Evolutionary conservation across 2,888 invertebrate genomes (phyloP).

Genomic region (Actias luna): DNA sequence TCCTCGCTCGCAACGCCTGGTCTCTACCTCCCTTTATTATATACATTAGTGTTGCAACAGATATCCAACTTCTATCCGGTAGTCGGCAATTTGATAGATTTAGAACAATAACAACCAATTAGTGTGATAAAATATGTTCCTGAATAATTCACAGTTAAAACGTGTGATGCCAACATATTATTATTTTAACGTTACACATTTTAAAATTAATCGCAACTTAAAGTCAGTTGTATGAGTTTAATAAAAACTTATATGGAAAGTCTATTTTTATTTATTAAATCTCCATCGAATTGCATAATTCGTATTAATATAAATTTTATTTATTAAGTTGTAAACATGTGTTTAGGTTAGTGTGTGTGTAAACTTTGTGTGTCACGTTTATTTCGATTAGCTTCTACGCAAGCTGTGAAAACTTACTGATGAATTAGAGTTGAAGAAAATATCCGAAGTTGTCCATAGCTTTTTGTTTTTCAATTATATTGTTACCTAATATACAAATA

Average conservation of each 20-base stretch:
- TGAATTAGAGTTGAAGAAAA: neutral
- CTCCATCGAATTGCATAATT: neutral
- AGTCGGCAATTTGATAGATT: conserved; percentile 15
- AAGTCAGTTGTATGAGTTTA: too few relatives aligned
- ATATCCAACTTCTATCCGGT: conserved; percentile 20
- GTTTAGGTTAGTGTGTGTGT: too few relatives aligned
- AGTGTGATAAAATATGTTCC: neutral
- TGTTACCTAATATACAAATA: too few relatives aligned
- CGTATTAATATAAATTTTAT: neutral
- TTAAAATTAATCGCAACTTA: neutral
- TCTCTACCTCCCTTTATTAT: conserved; percentile 62
- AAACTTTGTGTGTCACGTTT: neutral
- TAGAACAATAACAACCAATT: neutral
- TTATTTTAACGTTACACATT: conserved; percentile 9
- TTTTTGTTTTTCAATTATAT: neutral
- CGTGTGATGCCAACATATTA: too few relatives aligned
- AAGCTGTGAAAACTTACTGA: neutral
- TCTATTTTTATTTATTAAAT: too few relatives aligned
- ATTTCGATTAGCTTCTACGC: neutral
- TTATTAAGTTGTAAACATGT: neutral
- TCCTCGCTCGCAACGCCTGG: conserved; percentile 58
- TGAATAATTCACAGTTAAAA: too few relatives aligned
- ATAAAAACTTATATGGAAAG: too few relatives aligned
- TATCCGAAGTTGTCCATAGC: neutral
- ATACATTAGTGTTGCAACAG: conserved; percentile 48